Evolutionary conservation across 1,140 invertebrate genomes (phyloP), one percentile per base, ranked within the genome.

Genomic region (Stratiolaelaps scimitus): DNA sequence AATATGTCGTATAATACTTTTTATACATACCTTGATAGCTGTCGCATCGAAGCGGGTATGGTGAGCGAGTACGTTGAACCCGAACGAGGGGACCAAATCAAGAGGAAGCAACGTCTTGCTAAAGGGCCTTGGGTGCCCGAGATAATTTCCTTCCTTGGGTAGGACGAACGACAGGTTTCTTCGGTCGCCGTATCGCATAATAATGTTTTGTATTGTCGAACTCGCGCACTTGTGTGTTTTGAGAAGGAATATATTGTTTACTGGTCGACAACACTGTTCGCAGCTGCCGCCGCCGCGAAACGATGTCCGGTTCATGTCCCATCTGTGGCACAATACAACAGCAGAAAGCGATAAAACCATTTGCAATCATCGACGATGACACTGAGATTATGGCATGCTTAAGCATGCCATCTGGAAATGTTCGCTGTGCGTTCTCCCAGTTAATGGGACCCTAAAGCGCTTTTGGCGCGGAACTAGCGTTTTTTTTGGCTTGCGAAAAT

Each of bases 21-120:
- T n/a, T n/a, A n/a, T n/a, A n/a, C n/a, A n/a, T 40, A 34, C n/a
- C 17, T 56, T 46, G 20, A 72, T 68, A 47, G 69, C 69, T n/a
- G 64, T 20, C 19, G 69, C 67, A 64, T 74, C 46, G 44, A 72
- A 68, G 26, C 72, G 53, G 5, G 70, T 68, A 64, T 74, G 73
- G 64, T 72, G 71, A 17, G 71, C 67, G 1, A 73, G 65, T 34
- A 74, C 70, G 45, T 73, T 72, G 66, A 70, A 75, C 2, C 53
- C 53, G 20, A 23, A 60, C 1, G 66, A 66, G 2, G 66, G 66
- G 10, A 67, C 40, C 40, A 43, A 56, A 17, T 60, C 53, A 26
- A 60, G 15, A 13, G 66, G 26, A 13, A 69, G 30, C 69, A 72
- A 67, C 5, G 66, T 64, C 28, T 65, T 48, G 47, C 64, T 65